Evolutionary conservation across 2,888 invertebrate species (phyloP).

Genomic region (Tineola bisselliella): DNA sequence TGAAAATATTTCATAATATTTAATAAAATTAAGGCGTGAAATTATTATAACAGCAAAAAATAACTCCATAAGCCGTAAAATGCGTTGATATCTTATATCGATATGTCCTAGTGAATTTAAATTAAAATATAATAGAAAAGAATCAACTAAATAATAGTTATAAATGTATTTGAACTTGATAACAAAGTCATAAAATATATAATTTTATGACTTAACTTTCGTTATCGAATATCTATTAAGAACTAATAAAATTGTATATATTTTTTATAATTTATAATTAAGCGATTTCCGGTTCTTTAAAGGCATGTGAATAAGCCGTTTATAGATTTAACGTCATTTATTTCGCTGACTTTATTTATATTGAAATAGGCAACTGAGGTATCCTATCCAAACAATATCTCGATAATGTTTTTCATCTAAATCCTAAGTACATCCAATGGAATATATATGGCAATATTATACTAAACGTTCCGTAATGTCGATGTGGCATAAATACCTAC

Average conservation of each 20-base stretch:
- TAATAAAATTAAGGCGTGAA: too few relatives aligned
- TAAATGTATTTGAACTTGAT: neutral
- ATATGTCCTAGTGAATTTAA: too few relatives aligned
- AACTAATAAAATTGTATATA: neutral
- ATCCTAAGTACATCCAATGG: slow-evolving; percentile 5
- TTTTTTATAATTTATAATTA: neutral
- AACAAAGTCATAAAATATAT: neutral
- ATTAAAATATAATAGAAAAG: too few relatives aligned
- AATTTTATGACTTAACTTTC: neutral
- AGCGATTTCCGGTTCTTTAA: neutral
- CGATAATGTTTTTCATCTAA: neutral
- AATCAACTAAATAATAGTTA: too few relatives aligned
- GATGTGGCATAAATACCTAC: neutral
- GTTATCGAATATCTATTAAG: neutral
- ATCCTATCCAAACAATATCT: neutral
- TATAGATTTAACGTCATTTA: neutral
- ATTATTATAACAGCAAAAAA: too few relatives aligned
- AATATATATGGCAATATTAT: slow-evolving; percentile 11
- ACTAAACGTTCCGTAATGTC: slow-evolving; percentile 1
- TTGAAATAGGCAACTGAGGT: too few relatives aligned
- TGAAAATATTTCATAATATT: too few relatives aligned
- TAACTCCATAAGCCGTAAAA: too few relatives aligned
- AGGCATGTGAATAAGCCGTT: neutral
- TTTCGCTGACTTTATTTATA: neutral
- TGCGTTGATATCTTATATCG: too few relatives aligned